phyloP scores from a whole-genome alignment of 2,113 vertebrate species.

The Neopipo cinnamomea region DNA sequence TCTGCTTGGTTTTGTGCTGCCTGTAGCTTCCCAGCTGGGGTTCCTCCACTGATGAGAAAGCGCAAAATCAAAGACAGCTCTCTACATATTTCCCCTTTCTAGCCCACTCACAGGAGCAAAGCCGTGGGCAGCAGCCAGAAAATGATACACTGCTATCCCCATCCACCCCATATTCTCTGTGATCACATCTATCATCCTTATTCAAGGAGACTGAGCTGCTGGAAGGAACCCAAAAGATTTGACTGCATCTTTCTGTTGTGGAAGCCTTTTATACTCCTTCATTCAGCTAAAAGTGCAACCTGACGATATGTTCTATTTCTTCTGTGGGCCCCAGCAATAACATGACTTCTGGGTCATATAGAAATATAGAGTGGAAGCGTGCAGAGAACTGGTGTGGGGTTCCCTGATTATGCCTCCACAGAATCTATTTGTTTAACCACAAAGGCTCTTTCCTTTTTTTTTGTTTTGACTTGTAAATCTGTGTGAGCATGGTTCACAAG shows the following conservation, averaged over 20 bases:
- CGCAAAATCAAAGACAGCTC: conserved; percentile 2
- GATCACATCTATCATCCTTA: background rate
- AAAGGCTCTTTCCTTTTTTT: background rate
- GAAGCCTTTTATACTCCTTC: background rate
- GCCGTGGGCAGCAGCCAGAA: background rate
- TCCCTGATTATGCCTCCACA: background rate
- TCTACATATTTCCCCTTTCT: background rate
- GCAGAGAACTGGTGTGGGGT: background rate
- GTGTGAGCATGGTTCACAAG: background rate
- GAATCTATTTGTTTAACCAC: background rate
- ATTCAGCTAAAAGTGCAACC: background rate
- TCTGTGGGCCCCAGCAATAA: background rate
- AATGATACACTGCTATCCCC: background rate
- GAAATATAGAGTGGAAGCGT: background rate
- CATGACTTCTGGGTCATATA: background rate
- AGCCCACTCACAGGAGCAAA: background rate
- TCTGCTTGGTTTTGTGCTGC: background rate
- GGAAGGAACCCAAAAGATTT: background rate
- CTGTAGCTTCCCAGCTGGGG: background rate
- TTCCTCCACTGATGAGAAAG: background rate
- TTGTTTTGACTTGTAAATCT: background rate
- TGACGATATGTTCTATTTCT: background rate
- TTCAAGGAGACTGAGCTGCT: background rate
- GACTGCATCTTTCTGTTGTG: background rate
- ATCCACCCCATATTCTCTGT: background rate